Percentiles rank a stretch among this genome's conserved stretches.
These are phyloP conservation scores for Varecia variegata DNA, from an alignment of 2,797 vertebrate species.

Conservation along the genomic window DNA sequence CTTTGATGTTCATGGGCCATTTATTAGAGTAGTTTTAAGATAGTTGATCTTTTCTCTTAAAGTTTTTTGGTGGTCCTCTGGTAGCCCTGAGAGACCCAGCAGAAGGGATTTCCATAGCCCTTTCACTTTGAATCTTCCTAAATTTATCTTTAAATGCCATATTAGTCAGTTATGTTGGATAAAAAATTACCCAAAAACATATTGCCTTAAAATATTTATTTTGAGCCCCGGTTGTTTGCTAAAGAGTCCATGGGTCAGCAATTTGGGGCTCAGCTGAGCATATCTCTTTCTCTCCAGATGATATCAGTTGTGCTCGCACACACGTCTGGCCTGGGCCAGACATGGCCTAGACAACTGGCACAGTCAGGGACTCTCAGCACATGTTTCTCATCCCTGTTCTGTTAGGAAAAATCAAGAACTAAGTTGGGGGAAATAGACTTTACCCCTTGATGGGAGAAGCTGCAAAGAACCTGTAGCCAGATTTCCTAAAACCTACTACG, in stretches of 20 bases:
- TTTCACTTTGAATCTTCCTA: neutral
- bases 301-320: neutral
- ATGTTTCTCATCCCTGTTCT: neutral
- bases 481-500: neutral
- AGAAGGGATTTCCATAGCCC: neutral
- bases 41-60: neutral
- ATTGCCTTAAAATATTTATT: neutral
- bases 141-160: neutral
- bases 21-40: slow-evolving; percentile 5
- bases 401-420: neutral
- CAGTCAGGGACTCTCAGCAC: neutral
- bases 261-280: neutral
- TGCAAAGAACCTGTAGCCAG: neutral
- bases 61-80: neutral
- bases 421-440: neutral
- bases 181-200: neutral
- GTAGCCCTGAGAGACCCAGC: neutral
- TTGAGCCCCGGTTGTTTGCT: neutral
- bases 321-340: neutral
- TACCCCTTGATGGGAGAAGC: neutral
- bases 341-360: accelerated
- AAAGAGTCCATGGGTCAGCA: neutral
- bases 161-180: neutral
- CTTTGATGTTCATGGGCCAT: neutral
- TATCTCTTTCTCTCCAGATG: neutral